Evolutionary conservation across 2,797 vertebrate species (phyloP).

Genomic region (Semotilus atromaculatus): DNA sequence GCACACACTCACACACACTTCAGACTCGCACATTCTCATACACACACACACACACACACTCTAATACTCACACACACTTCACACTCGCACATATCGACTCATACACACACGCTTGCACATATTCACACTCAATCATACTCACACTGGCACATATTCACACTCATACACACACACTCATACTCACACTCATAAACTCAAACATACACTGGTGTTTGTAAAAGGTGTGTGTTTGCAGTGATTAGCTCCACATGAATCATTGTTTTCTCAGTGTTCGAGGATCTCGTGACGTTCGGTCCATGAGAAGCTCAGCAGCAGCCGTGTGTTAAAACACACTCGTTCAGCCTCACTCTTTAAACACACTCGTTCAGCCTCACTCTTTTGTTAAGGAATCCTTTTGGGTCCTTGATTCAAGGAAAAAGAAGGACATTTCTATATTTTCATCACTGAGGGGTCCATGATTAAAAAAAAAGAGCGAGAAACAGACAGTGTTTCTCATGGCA

Average conservation of each 20-base stretch:
- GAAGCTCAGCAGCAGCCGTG: slow-evolving; percentile 43
- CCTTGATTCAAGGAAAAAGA: slow-evolving; percentile 99
- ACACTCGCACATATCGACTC: too few species aligned
- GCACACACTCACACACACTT: too few species aligned
- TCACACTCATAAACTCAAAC: not conserved
- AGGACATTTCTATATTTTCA: slow-evolving; percentile 82
- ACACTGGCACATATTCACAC: too few species aligned
- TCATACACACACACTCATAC: not conserved
- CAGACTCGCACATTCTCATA: not conserved
- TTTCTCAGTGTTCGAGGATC: not conserved
- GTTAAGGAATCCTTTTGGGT: slow-evolving; percentile 80
- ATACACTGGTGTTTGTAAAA: not conserved
- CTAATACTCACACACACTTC: too few species aligned
- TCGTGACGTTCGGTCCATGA: not conserved
- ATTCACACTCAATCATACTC: not conserved
- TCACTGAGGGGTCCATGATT: slow-evolving; percentile 78
- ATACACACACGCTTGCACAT: too few species aligned
- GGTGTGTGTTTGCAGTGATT: not conserved
- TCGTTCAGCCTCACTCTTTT: slow-evolving; percentile 72
- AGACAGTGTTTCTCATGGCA: slow-evolving; percentile 77
- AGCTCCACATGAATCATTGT: not conserved
- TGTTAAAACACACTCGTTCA: not conserved
- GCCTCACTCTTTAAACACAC: not conserved
- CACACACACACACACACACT: too few species aligned
- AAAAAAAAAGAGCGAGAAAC: slow-evolving; percentile 68